A percentile compares a stretch with the other conserved stretches of the same genome.
These are phyloP conservation scores for Tachycineta bicolor DNA, from an alignment of 2,113 vertebrate species.

Conservation along the genomic window DNA sequence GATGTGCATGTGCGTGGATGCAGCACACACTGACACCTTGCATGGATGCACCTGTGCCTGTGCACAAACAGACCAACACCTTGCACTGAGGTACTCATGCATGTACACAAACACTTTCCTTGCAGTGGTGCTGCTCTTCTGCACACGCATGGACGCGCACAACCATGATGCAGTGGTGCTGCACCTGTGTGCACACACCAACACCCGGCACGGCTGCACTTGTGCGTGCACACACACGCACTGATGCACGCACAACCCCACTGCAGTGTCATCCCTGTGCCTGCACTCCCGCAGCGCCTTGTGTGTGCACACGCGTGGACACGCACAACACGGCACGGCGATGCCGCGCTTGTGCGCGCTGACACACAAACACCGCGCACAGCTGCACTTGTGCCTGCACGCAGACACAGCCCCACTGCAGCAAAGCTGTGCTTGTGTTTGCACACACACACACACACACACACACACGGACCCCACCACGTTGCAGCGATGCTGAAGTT, in stretches of 20 bases:
- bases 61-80: background rate
- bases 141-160: rapidly evolving
- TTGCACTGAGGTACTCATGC: too few relatives aligned
- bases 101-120: rapidly evolving
- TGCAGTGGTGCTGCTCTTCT: background rate
- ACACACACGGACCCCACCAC: background rate
- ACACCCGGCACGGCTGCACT: background rate
- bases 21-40: rapidly evolving
- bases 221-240: too few relatives aligned
- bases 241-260: background rate
- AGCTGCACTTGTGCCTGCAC: background rate
- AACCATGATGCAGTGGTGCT: background rate
- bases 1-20: background rate
- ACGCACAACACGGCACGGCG: background rate
- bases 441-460: background rate
- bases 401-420: background rate
- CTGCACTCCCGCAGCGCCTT: background rate
- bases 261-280: background rate
- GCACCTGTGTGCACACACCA: background rate
- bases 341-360: background rate
- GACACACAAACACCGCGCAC: background rate
- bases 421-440: background rate
- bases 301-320: background rate
- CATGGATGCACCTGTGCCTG: rapidly evolving
- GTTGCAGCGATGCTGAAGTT: background rate